phyloP scores from a whole-genome alignment of 2,113 vertebrate species.

The Bagarius yarrelli region DNA sequence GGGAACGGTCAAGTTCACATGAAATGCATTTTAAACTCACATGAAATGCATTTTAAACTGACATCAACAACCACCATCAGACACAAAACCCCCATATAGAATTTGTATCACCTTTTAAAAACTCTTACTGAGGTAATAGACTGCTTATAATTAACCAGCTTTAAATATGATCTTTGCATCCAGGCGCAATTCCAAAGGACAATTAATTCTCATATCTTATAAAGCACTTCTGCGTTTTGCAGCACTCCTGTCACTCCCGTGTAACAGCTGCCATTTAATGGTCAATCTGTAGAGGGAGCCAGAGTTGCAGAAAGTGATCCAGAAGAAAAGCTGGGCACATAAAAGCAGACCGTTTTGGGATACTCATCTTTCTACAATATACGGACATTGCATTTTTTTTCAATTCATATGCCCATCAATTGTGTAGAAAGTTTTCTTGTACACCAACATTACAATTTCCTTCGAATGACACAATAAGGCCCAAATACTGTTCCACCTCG shows the following conservation, averaged over 20 bases:
- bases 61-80: neutral
- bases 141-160: constrained; percentile 10
- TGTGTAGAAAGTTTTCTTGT: no score
- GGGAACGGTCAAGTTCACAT: constrained; percentile 31
- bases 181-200: neutral
- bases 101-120: constrained; percentile 6
- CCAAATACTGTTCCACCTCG: no score
- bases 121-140: constrained; percentile 18
- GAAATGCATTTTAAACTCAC: neutral
- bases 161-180: neutral
- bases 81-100: neutral
- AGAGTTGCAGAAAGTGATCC: neutral
- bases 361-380: neutral
- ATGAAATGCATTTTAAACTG: neutral
- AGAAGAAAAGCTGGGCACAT: neutral
- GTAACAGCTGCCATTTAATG: neutral
- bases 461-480: no score
- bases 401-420: no score
- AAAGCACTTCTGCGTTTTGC: neutral
- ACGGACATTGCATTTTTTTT: no score
- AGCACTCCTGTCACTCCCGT: neutral
- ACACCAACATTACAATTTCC: no score
- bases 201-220: neutral
- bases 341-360: neutral
- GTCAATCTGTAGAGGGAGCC: neutral